Evolutionary conservation across 2,888 invertebrate species (phyloP).

Genomic region (Prenolepis imparis): DNA sequence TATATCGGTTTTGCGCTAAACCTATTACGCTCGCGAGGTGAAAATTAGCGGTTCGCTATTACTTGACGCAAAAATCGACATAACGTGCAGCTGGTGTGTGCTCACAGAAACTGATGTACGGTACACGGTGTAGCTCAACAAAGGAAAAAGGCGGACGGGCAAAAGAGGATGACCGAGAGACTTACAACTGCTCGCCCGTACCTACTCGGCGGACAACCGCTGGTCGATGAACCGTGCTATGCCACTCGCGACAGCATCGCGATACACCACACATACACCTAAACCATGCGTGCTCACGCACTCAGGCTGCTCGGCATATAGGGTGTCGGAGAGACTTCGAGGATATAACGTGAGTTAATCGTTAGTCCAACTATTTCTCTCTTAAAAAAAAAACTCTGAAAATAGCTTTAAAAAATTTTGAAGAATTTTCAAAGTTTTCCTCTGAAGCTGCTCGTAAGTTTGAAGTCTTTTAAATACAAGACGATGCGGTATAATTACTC

Average conservation of each 20-base stretch:
- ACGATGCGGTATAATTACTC: neutral
- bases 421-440: neutral
- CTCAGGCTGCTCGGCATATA: constrained; percentile 23
- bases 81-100: constrained; percentile 49
- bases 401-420: neutral
- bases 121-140: constrained; percentile 53
- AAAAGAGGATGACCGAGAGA: constrained; percentile 57
- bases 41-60: constrained; percentile 25
- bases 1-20: neutral
- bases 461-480: neutral
- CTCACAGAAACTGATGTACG: constrained; percentile 51
- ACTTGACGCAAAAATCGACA: constrained; percentile 1
- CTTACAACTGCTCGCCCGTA: constrained; percentile 53
- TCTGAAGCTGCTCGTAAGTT: neutral
- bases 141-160: constrained; percentile 54
- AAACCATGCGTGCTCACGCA: constrained; percentile 43
- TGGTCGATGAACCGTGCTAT: constrained; percentile 80
- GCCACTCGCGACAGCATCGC: constrained; percentile 76
- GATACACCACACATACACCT: constrained; percentile 39
- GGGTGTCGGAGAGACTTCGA: constrained; percentile 35
- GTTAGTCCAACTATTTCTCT: neutral
- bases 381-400: neutral
- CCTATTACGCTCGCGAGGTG: neutral
- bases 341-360: constrained; percentile 1
- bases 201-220: constrained; percentile 53